Base-by-base conservation (phyloP, 2,888 invertebrate species). In the Cybosia mesomella region DNA sequence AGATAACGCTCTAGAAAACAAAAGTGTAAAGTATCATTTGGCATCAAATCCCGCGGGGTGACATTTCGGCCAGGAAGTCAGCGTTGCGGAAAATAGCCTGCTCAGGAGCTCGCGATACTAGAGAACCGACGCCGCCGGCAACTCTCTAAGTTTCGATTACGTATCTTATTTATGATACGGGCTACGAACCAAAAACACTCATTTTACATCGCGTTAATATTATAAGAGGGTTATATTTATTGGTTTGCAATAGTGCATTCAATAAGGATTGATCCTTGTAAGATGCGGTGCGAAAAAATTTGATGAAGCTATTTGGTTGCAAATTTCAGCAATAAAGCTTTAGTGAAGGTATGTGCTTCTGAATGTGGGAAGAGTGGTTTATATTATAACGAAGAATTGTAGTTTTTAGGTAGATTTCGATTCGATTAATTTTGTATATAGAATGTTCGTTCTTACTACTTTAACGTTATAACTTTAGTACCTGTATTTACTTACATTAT, bases 31-130 rank as follows among this genome's bases (percentile, higher is more conserved):
- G 83, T 84, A 86, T 84, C 82, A 84, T 82, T 83, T 84, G 83
- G 82, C 82, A 82, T 86, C 80, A 86, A 82, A 77, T 77, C 79
- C 76, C 77, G 68, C 66, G 64, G 79, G 81, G 76, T 80, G 80
- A 78, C 76, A 74, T 73, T 71, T 73, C 76, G 76, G 73, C 82
- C 79, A 73, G 71, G 66, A 75, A 81, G 75, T 73, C 85, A 87
- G 76, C 83, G 83, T 83, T 81, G 81, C 87, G 87, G 86, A 88
- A 88, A 89, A 89, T 89, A 87, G 84, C 81, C 80, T 87, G 75
- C 77, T 75, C 77, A 78, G 73, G 73, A 67, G 57, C 78, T 76
- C 79, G 71, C 76, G 79, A 82, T 78, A 80, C 73, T 73, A 60
- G 67, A n/a, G 49, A 71, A 64, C 61, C 66, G 64, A 72, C 34